Base-by-base conservation (phyloP, 2,888 invertebrate species). In the Dolichomitus sp. region DNA sequence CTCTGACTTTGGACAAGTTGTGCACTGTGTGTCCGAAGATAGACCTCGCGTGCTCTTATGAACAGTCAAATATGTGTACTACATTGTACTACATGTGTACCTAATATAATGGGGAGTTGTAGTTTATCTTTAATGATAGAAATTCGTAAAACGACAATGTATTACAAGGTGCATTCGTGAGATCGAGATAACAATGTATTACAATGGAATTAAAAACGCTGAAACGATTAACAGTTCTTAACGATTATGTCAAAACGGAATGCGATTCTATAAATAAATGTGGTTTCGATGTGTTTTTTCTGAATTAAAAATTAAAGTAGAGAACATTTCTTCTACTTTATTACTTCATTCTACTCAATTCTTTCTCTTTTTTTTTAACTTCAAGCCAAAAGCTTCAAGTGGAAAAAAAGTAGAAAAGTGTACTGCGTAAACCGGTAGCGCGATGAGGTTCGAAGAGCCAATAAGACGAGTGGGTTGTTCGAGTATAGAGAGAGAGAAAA, bases 381-480 rank as follows among this genome's bases (percentile, higher is more conserved):
- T 9, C 9, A 1, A 37, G 9, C 37, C 9, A 37, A 9, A 37
- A 37, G 12, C 40, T 19, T 12, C 0, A 23, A 17, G 37, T 61
- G 11, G 12, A 37, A 40, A 61, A 63, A n/a, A 63, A 40, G 19
- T 12, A 42, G 52, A 17, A 68, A 42, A 77, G 42, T 66, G 57
- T 17, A 57, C 19, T 19, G 75, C 66, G 75, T 75, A 66, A 75
- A 37, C 48, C 40, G 61, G 80, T 68, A 68, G 75, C 76, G 33
- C 27, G 76, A 73, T 66, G 75, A 63, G 79, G 27, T 65, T 33
- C 68, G 76, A 68, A 66, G 72, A 68, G 82, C 82, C 83, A 86
- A 85, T 85, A 83, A 86, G 72, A 76, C 68, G 76, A 82, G 81
- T 85, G 78, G 76, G 63, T 75, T 61, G 73, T 52, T 40, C 45